phyloP scores from a whole-genome alignment of 1,140 invertebrate species.

The Choristoneura fumiferana region DNA sequence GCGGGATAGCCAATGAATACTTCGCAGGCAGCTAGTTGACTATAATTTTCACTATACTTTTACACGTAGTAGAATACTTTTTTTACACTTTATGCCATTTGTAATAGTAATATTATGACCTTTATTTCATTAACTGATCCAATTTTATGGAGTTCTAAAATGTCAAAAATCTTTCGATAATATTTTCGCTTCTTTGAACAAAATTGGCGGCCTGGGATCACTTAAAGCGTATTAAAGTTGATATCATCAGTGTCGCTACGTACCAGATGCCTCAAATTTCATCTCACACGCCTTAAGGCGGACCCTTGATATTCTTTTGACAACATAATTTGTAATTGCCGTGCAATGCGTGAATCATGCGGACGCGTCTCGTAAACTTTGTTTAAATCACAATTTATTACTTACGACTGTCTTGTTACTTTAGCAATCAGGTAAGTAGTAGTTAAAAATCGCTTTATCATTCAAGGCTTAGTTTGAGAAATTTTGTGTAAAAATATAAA shows the following conservation, averaged over 20 bases:
- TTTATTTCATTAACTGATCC: no score
- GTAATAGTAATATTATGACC: no score
- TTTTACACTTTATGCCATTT: no score
- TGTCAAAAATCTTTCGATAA: no score
- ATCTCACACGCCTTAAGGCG: conserved; percentile 6
- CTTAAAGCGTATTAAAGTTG: background rate
- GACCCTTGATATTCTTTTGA: conserved; percentile 2
- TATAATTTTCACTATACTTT: no score
- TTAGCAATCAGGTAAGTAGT: background rate
- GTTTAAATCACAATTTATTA: conserved; percentile 6
- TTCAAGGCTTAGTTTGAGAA: no score
- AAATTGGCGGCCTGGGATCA: background rate
- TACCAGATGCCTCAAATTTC: conserved; percentile 15
- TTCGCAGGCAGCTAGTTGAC: no score
- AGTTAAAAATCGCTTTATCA: conserved; percentile 4
- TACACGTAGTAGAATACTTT: no score
- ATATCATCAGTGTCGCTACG: background rate
- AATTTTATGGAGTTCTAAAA: no score
- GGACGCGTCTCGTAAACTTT: conserved; percentile 6
- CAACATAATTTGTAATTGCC: conserved; percentile 12
- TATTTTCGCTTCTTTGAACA: no score
- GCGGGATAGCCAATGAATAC: no score
- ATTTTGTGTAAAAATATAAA: no score
- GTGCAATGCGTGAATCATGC: background rate
- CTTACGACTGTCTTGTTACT: background rate